These are phyloP conservation scores for Callocephalon fimbriatum DNA, from an alignment of 2,113 vertebrate genomes.

Conservation along the genomic window DNA sequence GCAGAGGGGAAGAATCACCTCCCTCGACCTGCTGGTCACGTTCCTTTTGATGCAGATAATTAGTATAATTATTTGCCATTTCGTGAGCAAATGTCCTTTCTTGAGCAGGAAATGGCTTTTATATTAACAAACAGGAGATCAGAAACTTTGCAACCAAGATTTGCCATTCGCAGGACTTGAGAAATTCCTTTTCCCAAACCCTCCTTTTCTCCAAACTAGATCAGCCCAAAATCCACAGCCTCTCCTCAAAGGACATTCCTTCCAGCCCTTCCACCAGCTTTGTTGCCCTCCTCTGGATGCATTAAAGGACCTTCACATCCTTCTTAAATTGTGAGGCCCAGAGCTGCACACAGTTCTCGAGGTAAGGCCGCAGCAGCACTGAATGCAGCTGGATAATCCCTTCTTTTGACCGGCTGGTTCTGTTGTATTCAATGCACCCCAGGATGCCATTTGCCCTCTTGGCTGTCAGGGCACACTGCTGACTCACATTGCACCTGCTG, in stretches of 20 bases:
- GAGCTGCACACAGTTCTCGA: not conserved
- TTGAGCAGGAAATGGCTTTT: not conserved
- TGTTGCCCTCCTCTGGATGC: not conserved
- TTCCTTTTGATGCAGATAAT: not conserved
- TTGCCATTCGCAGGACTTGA: not conserved
- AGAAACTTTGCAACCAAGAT: not conserved
- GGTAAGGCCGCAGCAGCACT: not conserved
- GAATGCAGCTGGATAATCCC: not conserved
- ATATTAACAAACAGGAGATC: not conserved
- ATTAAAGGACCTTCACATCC: not conserved
- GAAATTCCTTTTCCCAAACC: not conserved
- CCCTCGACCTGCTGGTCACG: not conserved
- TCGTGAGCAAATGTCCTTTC: not conserved
- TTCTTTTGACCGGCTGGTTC: not conserved
- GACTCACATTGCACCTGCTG: not conserved
- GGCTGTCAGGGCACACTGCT: not conserved
- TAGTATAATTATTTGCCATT: not conserved
- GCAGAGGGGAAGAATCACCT: not conserved
- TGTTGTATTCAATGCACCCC: not conserved
- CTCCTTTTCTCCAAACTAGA: not conserved
- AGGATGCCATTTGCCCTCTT: not conserved
- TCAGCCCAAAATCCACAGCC: not conserved
- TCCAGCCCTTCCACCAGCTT: not conserved
- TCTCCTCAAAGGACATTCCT: not conserved
- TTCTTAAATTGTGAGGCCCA: not conserved